Percentiles rank a stretch among this genome's conserved stretches.
These are phyloP conservation scores for Lithodes maja DNA, from an alignment of 2,888 invertebrate genomes.

Conservation along the genomic window DNA sequence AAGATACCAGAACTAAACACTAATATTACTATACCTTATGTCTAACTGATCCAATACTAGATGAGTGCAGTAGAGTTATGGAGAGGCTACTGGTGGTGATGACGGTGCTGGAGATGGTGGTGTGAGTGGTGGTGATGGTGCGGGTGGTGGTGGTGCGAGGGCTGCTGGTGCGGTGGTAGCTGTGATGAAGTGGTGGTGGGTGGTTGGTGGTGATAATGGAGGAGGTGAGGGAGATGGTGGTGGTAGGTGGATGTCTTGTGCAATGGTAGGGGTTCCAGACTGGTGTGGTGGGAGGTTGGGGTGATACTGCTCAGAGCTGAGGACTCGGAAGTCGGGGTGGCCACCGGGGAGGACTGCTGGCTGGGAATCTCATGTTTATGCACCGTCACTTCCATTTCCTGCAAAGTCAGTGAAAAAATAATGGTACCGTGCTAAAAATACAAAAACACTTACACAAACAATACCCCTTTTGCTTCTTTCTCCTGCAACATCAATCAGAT, in stretches of 20 bases:
- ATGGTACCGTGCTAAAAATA: neutral
- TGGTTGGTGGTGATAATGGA: conserved; percentile 55
- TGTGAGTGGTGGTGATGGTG: conserved; percentile 22
- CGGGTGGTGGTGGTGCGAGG: conserved; percentile 29
- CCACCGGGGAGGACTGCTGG: conserved; percentile 27
- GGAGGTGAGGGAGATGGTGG: conserved; percentile 52
- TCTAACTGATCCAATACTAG: neutral
- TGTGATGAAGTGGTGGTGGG: conserved; percentile 26
- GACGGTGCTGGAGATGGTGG: conserved; percentile 36
- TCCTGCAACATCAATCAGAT: too few species aligned
- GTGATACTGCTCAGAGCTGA: conserved; percentile 9
- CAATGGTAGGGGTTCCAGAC: conserved; percentile 42
- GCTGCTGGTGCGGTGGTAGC: conserved; percentile 29
- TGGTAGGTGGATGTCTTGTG: conserved; percentile 55
- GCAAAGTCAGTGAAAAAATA: too few species aligned
- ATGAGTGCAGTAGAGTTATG: neutral
- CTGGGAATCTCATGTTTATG: conserved; percentile 41
- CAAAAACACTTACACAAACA: neutral
- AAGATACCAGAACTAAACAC: neutral
- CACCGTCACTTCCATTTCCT: conserved; percentile 22
- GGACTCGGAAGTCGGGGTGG: conserved; percentile 41
- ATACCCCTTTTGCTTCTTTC: too few species aligned
- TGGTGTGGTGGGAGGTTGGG: conserved; percentile 25
- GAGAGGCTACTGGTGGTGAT: conserved; percentile 46
- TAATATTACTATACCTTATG: neutral